phyloP scores from a whole-genome alignment of 2,888 invertebrate species.

The Cylloceria caligata region DNA sequence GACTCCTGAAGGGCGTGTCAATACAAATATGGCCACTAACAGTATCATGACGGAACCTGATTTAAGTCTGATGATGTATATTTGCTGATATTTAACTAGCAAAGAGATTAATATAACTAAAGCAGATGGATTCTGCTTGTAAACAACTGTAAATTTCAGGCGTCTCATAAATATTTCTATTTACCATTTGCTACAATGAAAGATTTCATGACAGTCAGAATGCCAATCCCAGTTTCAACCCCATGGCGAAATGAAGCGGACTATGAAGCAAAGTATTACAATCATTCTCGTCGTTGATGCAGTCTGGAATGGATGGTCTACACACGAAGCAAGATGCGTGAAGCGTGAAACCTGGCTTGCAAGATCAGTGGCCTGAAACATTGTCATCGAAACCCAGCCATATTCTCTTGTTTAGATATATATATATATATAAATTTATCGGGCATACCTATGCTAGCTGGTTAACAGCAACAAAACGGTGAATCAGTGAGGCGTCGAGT shows the following conservation, averaged over 20 bases:
- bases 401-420: background rate
- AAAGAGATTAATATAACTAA: background rate
- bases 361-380: constrained; percentile 50
- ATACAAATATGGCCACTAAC: too few species aligned
- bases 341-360: constrained; percentile 50
- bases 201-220: background rate
- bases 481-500: constrained; percentile 49
- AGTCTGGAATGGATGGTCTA: constrained; percentile 34
- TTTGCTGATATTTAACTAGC: background rate
- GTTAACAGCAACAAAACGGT: constrained; percentile 27
- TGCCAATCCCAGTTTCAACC: background rate
- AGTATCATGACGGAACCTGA: too few species aligned
- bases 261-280: constrained; percentile 27
- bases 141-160: background rate
- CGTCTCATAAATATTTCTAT: background rate
- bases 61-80: too few species aligned
- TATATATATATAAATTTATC: background rate
- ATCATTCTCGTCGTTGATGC: constrained; percentile 47
- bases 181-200: background rate
- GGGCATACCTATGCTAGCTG: constrained; percentile 14
- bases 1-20: too few species aligned
- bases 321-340: constrained; percentile 37
- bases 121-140: too few species aligned
- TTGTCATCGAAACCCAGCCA: constrained; percentile 31
- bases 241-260: constrained; percentile 24